Base-by-base conservation (phyloP, 2,113 vertebrate species). In the Melierax canorus region DNA sequence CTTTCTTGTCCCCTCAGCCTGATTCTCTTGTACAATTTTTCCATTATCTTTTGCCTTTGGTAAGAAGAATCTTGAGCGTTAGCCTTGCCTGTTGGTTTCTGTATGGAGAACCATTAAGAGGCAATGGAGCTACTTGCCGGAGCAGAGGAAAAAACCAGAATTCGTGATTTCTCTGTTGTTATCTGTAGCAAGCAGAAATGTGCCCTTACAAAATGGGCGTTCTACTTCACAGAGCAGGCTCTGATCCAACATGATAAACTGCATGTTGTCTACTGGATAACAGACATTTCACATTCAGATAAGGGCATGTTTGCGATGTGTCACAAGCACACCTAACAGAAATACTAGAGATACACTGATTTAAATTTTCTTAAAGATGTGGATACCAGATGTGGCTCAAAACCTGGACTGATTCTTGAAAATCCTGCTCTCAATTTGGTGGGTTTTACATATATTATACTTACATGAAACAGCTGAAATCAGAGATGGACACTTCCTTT, bases 261-360 rank as follows among this genome's bases (percentile, higher is more conserved):
- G 69, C 62, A 59, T 79, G 95, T 92, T 95, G 79, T 83, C 71
- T 92, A 77, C 68, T 0, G 4, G 85, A 77, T 90, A 96, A 94
- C 72, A 92, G 83, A 18, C 88, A 91, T 95, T 97, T 94, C 55
- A 43, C 73, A 86, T 87, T 94, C 91, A 87, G 96, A 96, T 94
- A 96, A 98, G 94, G 95, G 66, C 89, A 95, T 92, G 86, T 96
- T 95, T 97, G 96, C 3, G 2, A 74, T 68, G 90, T 94, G 91
- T 96, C 75, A 48, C 56, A 88, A 96, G 95, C 92, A 91, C 90
- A 95, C 62, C 62, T 72, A 94, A 69, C 86, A 92, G 92, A 98
- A 97, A 97, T 95, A 97, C 82, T 90, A 86, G 94, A 97, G 96
- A 97, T 97, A 90, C 86, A 38, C 85, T 97, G 96, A 97, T 98